A percentile compares a stretch with the other conserved stretches of the same genome.
Evolutionary conservation across 2,888 invertebrate species (phyloP).

Genomic region (Dasysyrphus tricinctus): DNA sequence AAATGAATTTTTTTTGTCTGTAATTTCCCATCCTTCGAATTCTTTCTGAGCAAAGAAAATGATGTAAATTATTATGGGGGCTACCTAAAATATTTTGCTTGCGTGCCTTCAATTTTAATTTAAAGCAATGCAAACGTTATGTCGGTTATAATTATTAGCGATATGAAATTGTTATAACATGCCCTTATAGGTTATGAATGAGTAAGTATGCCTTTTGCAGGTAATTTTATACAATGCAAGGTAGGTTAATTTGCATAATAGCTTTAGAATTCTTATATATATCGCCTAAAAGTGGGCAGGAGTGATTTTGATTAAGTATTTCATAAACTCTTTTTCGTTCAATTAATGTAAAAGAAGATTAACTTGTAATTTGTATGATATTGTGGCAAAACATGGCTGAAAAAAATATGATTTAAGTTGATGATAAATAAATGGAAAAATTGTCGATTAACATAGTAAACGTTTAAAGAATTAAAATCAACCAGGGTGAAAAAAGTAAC

Average conservation of each 20-base stretch:
- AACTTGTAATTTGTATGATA: background rate
- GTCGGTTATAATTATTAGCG: constrained; percentile 55
- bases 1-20: background rate
- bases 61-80: constrained; percentile 12
- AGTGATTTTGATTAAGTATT: background rate
- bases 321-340: background rate
- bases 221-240: background rate
- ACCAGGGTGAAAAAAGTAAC: too few species aligned
- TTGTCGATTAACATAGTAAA: too few species aligned
- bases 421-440: too few species aligned
- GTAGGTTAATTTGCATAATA: constrained; percentile 10
- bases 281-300: background rate
- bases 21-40: constrained; percentile 10
- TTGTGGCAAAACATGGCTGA: background rate
- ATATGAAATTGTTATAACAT: constrained; percentile 53
- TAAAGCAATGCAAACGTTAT: constrained; percentile 53
- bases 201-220: background rate
- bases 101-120: constrained; percentile 51
- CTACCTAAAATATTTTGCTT: constrained; percentile 30
- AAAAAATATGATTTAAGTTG: too few species aligned
- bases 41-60: background rate
- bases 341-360: background rate
- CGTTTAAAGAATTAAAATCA: too few species aligned
- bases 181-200: constrained; percentile 21
- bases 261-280: constrained; percentile 2